Percentiles rank a stretch among this genome's conserved stretches.
phyloP scores from a whole-genome alignment of 2,888 invertebrate species.

The Acanthosepion pharaonis region DNA sequence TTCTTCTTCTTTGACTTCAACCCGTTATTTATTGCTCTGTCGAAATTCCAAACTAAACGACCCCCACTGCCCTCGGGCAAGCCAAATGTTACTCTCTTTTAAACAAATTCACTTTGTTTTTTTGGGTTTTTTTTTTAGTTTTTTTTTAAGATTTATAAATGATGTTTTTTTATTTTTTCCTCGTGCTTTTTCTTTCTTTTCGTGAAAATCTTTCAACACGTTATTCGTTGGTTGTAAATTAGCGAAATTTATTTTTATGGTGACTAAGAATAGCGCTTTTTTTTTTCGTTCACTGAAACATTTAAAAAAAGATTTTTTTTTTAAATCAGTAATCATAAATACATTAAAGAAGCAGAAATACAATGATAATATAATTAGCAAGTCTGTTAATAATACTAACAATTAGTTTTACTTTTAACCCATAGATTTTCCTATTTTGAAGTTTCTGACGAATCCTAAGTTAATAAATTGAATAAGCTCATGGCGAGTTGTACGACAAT shows the following conservation, averaged over 20 bases:
- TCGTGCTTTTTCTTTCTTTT: background rate
- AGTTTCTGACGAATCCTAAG: too few relatives aligned
- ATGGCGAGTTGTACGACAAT: too few relatives aligned
- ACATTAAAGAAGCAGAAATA: background rate
- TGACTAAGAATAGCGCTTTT: background rate
- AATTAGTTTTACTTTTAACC: too few relatives aligned
- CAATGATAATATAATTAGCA: too few relatives aligned
- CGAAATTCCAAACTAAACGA: background rate
- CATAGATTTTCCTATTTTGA: too few relatives aligned
- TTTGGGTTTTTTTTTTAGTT: background rate
- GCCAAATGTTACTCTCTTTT: background rate
- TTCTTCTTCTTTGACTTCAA: background rate
- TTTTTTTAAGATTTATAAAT: background rate
- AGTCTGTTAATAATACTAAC: too few relatives aligned
- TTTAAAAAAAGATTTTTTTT: too few relatives aligned
- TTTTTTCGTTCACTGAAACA: background rate
- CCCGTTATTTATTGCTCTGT: background rate
- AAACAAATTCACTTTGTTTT: background rate
- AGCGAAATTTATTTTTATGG: background rate
- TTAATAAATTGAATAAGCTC: too few relatives aligned
- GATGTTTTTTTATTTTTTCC: too few relatives aligned
- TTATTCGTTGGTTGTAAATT: background rate
- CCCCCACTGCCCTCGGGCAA: background rate
- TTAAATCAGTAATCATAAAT: background rate
- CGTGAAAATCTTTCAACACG: background rate